These are phyloP conservation scores for Turritopsis dohrnii DNA, from an alignment of 30 jellyfish, hydroid and myxozoan genomes.

Conservation along the genomic window DNA sequence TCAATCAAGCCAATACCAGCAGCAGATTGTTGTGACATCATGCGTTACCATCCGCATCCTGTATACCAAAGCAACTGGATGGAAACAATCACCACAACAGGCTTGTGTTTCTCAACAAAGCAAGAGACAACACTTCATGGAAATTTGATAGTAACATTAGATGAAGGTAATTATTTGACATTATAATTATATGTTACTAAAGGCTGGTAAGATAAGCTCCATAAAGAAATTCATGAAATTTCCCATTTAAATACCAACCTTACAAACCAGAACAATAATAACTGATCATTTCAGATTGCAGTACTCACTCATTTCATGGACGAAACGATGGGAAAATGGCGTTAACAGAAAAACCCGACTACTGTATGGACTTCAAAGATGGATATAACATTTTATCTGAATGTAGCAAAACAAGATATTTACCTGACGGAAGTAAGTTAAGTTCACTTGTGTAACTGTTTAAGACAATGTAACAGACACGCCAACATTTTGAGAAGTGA, in stretches of 20 bases:
- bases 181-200: not conserved
- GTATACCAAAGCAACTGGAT: not conserved
- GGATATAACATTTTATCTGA: not conserved
- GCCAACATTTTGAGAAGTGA: too few species aligned
- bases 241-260: not conserved
- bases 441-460: too few species aligned
- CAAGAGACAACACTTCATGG: not conserved
- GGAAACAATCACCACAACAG: not conserved
- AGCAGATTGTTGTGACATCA: not conserved
- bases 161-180: not conserved
- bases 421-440: not conserved
- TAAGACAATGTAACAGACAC: too few species aligned
- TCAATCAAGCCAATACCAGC: not conserved
- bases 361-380: not conserved
- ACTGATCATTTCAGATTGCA: not conserved
- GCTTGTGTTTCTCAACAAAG: not conserved
- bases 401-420: not conserved
- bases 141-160: not conserved
- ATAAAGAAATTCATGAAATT: not conserved
- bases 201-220: not conserved
- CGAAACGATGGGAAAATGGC: not conserved
- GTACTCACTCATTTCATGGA: not conserved
- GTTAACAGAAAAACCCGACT: not conserved
- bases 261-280: not conserved
- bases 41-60: not conserved